phyloP scores from a whole-genome alignment of 2,888 invertebrate species.

The Synanthedon andrenaeformis region DNA sequence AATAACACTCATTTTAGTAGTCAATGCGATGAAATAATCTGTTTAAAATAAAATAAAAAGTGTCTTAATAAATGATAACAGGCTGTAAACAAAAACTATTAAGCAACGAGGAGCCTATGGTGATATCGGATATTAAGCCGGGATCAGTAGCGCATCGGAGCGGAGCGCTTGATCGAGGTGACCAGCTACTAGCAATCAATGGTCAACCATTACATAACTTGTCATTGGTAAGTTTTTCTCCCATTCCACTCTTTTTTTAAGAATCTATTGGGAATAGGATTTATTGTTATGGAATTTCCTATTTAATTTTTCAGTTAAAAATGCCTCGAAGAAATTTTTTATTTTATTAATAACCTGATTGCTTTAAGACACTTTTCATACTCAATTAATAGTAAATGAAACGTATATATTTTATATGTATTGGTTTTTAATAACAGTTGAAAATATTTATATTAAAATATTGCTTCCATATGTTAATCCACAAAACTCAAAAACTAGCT shows the following conservation, averaged over 20 bases:
- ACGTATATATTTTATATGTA: too few species aligned
- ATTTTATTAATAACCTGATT: background rate
- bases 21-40: too few species aligned
- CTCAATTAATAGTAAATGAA: too few species aligned
- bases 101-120: slow-evolving; percentile 78
- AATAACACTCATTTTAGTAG: too few species aligned
- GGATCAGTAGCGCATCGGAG: slow-evolving; percentile 93
- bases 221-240: slow-evolving; percentile 62
- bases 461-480: too few species aligned
- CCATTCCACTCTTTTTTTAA: too few species aligned
- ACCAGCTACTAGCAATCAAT: slow-evolving; percentile 88
- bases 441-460: too few species aligned
- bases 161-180: slow-evolving; percentile 88
- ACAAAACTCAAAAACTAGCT: too few species aligned
- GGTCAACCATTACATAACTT: slow-evolving; percentile 82
- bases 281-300: background rate
- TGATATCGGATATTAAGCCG: slow-evolving; percentile 89
- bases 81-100: slow-evolving; percentile 59
- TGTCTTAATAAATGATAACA: slow-evolving; percentile 11
- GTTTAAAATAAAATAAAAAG: background rate
- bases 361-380: too few species aligned
- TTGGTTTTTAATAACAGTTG: too few species aligned
- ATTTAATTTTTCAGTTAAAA: background rate
- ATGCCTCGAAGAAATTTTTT: background rate
- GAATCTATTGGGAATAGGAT: background rate